Base-by-base conservation (phyloP, 2,113 vertebrate genomes). In the Myiagra hebetior region DNA sequence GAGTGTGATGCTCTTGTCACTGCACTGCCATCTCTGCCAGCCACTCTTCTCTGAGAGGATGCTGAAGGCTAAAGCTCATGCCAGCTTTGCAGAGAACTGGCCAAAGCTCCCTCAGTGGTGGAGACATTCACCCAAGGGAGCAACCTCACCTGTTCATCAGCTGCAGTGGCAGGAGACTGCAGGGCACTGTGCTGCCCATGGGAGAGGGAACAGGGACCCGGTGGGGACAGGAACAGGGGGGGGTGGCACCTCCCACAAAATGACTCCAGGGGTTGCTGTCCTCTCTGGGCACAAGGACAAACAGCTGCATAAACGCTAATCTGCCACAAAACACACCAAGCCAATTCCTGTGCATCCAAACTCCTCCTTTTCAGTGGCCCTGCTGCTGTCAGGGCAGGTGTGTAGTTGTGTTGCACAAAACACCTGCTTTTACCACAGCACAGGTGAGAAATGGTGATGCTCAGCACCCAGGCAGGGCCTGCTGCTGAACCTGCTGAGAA, bases 31-130 rank as follows among this genome's bases (percentile, higher is more conserved):
- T 70, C 18, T 13, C 85, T 44, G 68, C 69, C 60, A 77, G 77
- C 63, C 55, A 59, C 35, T 31, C 53, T 57, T 7, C 41, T 26
- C 63, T 21, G 47, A 17, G 35, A 72, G 47, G 62, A 22, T n/a
- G 67, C 42, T 52, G 64, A 56, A 81, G 81, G 39, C 39, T 12
- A 39, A 53, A 69, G 47, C 9, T 42, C 77, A 50, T 12, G 5
- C 18, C 1, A 27, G 39, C 42, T 68, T 41, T 56, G 77, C 68
- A 92, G 47, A 53, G 14, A 70, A 62, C 26, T 11, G 50, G 46
- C n/a, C 60, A 65, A 44, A 80, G 10, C 30, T 78, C 27, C 53
- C 42, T 35, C 0, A 0, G 73, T 2, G 2, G 23, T 10, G 23
- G 28, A 11, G 72, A 42, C 37, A 42, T 3, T 65, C 49, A 21